Evolutionary conservation across 1,140 invertebrate genomes (phyloP), one percentile per base, ranked within the genome.

Genomic region (Bombus haemorrhoidalis): DNA sequence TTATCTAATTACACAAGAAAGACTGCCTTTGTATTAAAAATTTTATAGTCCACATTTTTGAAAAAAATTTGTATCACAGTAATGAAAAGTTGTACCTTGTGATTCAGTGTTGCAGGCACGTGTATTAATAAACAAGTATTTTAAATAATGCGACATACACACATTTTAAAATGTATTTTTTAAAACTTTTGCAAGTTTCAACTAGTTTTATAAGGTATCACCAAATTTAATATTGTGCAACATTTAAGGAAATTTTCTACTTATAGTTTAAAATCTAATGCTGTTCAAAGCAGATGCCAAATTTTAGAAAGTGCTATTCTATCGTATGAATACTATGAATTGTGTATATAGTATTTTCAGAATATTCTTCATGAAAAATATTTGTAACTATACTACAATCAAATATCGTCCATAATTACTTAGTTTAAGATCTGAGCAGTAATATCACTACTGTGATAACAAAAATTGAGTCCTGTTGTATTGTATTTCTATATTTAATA

Each of bases 401-500:
- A 78, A 77, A 68, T 71, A 75, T 75, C 77, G 39, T 84, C 28
- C 66, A 72, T 15, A 72, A 89, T 22, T 74, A 77, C 28, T 59
- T 81, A 81, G 69, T 53, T 86, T 41, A 87, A 64, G 57, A 32
- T n/a, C 32, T 43, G 37, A 89, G 59, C 78, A 85, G 5, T 87
- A 86, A 85, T 81, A 76, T 91, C 90, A 91, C 88, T 77, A 53
- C 90, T 91, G 90, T 91, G 90, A 91, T 91, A 91, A 82, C 12
- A 59, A 86, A 88, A 85, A 62, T 64, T 85, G 66, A 89, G n/a
- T 89, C 74, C 69, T 89, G 79, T 86, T 81, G 69, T 25, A 80
- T 71, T 77, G 41, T 62, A 66, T 77, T 81, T 71, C 28, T 85
- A 18, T 64, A 82, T 73, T 87, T 34, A 37, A 76, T 73, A 69